Evolutionary conservation across 2,113 vertebrate species (phyloP), one percentile per base, ranked within the genome.

Genomic region (Urocolius indicus): DNA sequence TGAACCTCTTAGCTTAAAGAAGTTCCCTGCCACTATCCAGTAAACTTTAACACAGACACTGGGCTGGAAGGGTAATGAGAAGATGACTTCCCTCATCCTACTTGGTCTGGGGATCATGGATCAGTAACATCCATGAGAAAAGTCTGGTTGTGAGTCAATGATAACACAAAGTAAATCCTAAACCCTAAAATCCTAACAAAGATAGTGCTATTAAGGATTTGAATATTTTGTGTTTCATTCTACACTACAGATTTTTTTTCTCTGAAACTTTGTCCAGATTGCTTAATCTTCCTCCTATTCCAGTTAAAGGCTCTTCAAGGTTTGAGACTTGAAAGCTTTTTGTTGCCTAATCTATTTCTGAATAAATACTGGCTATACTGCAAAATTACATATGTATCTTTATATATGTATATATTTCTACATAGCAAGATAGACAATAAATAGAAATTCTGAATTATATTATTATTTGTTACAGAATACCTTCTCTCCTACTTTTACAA

Each of bases 11-110:
- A 62, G 3, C 15, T 59, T 52, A 75, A 61, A 79, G 11, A 38
- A 69, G 24, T 11, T 36, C 29, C 21, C 48, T 77, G 13, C 6
- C 38, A 6, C 38, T 30, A 16, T 45, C 6, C 59, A 54, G 4
- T 13, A 30, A 34, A 11, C 3, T 55, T 71, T 51, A 48, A 38
- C 4, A 1, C 0, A 9, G 12, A 13, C 18, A 27, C 21, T 24
- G 21, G 16, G 24, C 16, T 66, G 34, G 4, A 74, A 78, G 15
- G 6, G 6, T 7, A 24, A 66, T 0, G 15, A 73, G 15, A 66
- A 30, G 13, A 58, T 29, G 8, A 49, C 48, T 86, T 71, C 7
- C 13, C 16, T 16, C 49, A 12, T 38, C 26, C 45, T 29, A 23
- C 45, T 18, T 78, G 15, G 1, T 32, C 29, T 92, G 34, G n/a